Percentiles rank a stretch among this genome's conserved stretches.
Evolutionary conservation across 1,140 invertebrate species (phyloP).

Genomic region (Dufourea novaeangliae): DNA sequence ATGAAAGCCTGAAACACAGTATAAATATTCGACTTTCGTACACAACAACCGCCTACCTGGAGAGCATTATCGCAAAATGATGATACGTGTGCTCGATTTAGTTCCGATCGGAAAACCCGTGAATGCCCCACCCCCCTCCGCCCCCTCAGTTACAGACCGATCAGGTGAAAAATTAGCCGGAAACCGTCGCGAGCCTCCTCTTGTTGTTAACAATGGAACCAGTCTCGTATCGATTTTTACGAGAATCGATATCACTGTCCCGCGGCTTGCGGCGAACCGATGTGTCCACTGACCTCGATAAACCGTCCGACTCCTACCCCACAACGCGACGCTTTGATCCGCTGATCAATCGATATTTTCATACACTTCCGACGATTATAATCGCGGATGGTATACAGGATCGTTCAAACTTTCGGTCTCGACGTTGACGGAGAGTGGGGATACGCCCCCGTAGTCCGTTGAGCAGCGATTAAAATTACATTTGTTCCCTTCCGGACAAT

Average conservation of each 20-base stretch:
- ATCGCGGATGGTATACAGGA: too few species aligned
- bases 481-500: slow-evolving; percentile 65
- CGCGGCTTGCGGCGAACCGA: slow-evolving; percentile 30
- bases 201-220: background rate
- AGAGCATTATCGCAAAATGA: background rate
- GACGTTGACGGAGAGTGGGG: background rate
- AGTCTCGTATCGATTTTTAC: slow-evolving; percentile 50
- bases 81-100: background rate
- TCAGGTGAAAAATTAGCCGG: background rate
- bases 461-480: slow-evolving; percentile 64
- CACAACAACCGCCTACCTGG: slow-evolving; percentile 10
- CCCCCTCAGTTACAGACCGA: background rate
- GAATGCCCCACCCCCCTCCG: too few species aligned
- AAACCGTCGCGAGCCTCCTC: slow-evolving; percentile 10
- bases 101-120: background rate
- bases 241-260: slow-evolving; percentile 28
- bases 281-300: slow-evolving; percentile 55
- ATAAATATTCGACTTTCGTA: background rate
- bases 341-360: slow-evolving; percentile 44
- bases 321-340: slow-evolving; percentile 20
- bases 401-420: slow-evolving; percentile 38
- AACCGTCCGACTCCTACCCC: background rate
- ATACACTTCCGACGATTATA: slow-evolving; percentile 26
- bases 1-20: background rate
- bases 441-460: background rate